Evolutionary conservation across 1,140 invertebrate species (phyloP).

Genomic region (Scylla paramamosain): DNA sequence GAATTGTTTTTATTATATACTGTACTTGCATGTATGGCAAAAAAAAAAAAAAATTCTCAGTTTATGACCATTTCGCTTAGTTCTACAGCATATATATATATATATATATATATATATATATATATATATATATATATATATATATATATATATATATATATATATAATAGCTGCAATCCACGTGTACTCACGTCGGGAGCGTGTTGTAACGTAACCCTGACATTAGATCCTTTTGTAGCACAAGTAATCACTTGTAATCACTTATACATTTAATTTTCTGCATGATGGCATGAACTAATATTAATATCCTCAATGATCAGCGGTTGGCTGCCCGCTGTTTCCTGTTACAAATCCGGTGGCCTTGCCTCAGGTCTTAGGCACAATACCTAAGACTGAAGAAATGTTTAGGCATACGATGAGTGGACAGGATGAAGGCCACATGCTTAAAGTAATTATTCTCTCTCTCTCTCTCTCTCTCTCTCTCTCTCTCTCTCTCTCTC

Average conservation of each 20-base stretch:
- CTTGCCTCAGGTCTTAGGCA: no score
- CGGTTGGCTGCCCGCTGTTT: no score
- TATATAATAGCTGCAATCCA: not conserved
- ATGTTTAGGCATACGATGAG: no score
- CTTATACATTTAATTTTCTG: not conserved
- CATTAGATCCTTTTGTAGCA: not conserved
- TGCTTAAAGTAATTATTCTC: not conserved
- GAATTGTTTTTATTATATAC: not conserved
- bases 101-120: no score
- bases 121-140: slow-evolving; percentile 29
- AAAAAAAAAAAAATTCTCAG: no score
- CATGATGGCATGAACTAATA: not conserved
- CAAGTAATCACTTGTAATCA: not conserved
- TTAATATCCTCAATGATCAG: no score
- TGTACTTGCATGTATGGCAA: not conserved
- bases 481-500: not conserved
- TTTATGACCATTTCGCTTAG: no score
- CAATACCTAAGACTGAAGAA: no score
- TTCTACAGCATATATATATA: no score
- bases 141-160: slow-evolving; percentile 26
- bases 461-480: not conserved
- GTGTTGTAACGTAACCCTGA: not conserved
- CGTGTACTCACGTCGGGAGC: not conserved
- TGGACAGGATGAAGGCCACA: no score
- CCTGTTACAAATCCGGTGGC: no score